Evolutionary conservation across 2,888 invertebrate species (phyloP).

Genomic region (Campoplex capitator): DNA sequence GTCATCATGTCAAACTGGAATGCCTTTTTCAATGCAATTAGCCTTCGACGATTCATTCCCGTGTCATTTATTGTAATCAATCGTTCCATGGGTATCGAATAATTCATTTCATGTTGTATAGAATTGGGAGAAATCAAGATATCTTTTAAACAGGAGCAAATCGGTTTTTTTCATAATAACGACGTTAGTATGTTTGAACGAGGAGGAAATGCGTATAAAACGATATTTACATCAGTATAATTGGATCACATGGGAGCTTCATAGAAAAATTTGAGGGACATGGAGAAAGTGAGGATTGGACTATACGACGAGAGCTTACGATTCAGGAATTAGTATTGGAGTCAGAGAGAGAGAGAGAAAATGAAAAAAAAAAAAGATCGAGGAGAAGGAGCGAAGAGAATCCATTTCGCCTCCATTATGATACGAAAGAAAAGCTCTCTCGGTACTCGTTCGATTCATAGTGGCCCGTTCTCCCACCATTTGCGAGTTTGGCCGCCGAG

Average conservation of each 20-base stretch:
- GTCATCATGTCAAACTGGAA: too few relatives aligned
- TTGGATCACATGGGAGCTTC: not conserved
- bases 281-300: constrained; percentile 38
- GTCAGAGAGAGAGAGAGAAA: not conserved
- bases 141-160: too few relatives aligned
- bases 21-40: too few relatives aligned
- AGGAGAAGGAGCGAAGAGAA: constrained; percentile 42
- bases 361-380: constrained; percentile 6
- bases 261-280: constrained; percentile 24
- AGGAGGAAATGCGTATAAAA: too few relatives aligned
- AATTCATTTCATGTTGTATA: too few relatives aligned
- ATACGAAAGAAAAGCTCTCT: constrained; percentile 49
- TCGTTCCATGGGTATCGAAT: too few relatives aligned
- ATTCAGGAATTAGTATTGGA: not conserved
- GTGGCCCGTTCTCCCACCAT: constrained; percentile 13
- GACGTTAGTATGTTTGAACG: too few relatives aligned
- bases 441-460: constrained; percentile 59
- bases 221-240: too few relatives aligned
- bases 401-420: constrained; percentile 52
- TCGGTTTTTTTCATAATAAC: too few relatives aligned
- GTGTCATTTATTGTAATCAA: too few relatives aligned
- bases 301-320: constrained; percentile 12
- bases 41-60: too few relatives aligned
- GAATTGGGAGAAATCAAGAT: too few relatives aligned
- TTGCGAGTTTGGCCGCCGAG: constrained; percentile 35